phyloP scores from a whole-genome alignment of 2,113 vertebrate genomes.

The Calyptommatus sinebrachiatus region DNA sequence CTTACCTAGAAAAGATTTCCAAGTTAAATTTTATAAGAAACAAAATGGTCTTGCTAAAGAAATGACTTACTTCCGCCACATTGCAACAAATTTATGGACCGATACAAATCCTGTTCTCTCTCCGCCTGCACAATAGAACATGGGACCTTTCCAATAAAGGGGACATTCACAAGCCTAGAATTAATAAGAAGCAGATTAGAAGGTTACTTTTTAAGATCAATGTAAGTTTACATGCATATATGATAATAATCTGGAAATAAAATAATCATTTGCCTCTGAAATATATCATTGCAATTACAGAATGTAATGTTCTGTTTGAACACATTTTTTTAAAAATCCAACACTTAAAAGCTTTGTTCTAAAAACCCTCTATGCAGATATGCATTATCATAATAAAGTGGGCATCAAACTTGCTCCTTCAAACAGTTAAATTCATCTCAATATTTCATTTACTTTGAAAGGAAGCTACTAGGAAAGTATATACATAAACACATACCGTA shows the following conservation, averaged over 20 bases:
- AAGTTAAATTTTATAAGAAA: neutral
- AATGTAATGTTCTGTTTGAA: neutral
- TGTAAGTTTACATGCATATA: slow-evolving; percentile 20
- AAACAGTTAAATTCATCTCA: neutral
- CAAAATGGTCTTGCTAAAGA: slow-evolving; percentile 6
- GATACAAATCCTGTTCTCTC: slow-evolving; percentile 91
- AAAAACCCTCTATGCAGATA: neutral
- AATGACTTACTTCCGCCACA: slow-evolving; percentile 94
- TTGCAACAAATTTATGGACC: slow-evolving; percentile 94
- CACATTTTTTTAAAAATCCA: neutral
- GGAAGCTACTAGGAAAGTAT: neutral
- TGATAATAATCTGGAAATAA: slow-evolving; percentile 3
- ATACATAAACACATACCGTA: neutral
- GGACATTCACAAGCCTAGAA: slow-evolving; percentile 91
- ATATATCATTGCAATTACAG: neutral
- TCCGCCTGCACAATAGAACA: slow-evolving; percentile 89
- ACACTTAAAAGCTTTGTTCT: neutral
- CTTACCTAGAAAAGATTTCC: neutral
- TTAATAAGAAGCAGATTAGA: slow-evolving; percentile 20
- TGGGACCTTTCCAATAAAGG: slow-evolving; percentile 92
- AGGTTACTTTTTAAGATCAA: slow-evolving; percentile 23
- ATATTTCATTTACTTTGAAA: neutral
- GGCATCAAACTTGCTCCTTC: neutral
- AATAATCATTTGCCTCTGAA: neutral
- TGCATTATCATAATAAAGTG: neutral